Evolutionary conservation across 2,113 vertebrate genomes (phyloP).

Genomic region (Ramphastos sulfuratus): DNA sequence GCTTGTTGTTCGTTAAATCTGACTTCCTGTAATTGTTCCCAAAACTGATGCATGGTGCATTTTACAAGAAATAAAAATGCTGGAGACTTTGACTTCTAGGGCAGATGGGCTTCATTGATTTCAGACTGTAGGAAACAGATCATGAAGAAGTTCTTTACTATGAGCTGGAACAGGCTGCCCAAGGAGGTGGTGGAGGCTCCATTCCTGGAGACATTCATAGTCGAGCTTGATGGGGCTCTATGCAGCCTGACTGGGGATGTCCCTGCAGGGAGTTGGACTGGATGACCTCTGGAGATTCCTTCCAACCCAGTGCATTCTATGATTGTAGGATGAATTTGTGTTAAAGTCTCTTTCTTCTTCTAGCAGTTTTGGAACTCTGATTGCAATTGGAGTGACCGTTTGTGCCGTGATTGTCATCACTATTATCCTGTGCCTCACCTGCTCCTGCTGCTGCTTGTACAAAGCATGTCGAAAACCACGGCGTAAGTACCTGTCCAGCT

Average conservation of each 20-base stretch:
- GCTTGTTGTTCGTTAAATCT: background rate
- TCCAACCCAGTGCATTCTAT: no score
- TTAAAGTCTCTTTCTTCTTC: background rate
- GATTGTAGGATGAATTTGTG: no score
- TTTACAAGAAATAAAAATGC: background rate
- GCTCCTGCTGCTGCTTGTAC: constrained; percentile 92
- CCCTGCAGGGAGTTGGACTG: no score
- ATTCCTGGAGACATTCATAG: no score
- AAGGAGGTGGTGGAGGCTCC: no score
- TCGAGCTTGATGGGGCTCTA: no score
- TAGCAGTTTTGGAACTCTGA: constrained; percentile 62
- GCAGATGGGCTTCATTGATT: background rate
- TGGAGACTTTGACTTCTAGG: background rate
- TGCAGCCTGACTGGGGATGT: no score
- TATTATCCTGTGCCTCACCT: constrained; percentile 86
- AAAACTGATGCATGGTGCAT: background rate
- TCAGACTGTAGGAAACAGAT: background rate
- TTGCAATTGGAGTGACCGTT: constrained; percentile 63
- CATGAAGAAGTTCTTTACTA: background rate
- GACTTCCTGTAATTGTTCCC: constrained; percentile 46
- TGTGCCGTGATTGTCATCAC: constrained; percentile 64
- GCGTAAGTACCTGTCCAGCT: constrained; percentile 77
- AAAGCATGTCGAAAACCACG: constrained; percentile 83
- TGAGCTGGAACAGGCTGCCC: no score
- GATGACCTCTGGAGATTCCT: no score